Percentiles rank a stretch among this genome's conserved stretches.
These are phyloP conservation scores for Zootermopsis nevadensis DNA, from an alignment of 2,888 invertebrate genomes.

Conservation along the genomic window DNA sequence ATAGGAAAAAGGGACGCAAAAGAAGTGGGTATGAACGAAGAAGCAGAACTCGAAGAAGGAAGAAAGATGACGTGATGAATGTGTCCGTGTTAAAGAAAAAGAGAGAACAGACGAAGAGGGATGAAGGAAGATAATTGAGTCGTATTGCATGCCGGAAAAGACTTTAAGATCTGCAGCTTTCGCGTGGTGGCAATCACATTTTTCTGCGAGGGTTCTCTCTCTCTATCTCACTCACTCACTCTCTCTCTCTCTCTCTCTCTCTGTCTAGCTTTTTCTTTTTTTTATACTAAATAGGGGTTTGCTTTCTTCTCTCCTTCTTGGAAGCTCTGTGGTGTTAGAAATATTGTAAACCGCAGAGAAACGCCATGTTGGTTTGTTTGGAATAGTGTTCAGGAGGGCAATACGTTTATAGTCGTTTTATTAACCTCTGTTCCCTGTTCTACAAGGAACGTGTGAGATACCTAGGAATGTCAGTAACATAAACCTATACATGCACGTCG, in stretches of 20 bases:
- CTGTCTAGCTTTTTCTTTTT: too few species aligned
- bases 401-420: conserved; percentile 19
- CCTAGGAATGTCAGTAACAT: too few species aligned
- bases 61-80: not conserved
- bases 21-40: too few species aligned
- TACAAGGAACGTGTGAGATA: not conserved
- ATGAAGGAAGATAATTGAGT: conserved; percentile 29
- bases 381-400: conserved; percentile 3
- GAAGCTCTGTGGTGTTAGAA: conserved; percentile 25
- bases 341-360: conserved; percentile 34
- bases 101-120: not conserved
- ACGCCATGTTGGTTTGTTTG: conserved; percentile 29
- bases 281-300: conserved; percentile 21
- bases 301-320: conserved; percentile 22
- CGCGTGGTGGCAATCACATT: conserved; percentile 39
- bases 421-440: conserved; percentile 11
- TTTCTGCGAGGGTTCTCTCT: conserved; percentile 25
- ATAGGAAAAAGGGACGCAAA: not conserved
- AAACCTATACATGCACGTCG: too few species aligned
- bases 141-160: conserved; percentile 41
- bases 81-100: not conserved
- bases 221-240: too few species aligned
- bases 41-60: not conserved
- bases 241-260: too few species aligned
- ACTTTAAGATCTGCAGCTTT: conserved; percentile 35